phyloP scores from a whole-genome alignment of 2,888 invertebrate species.

The Nipponacmea schrenckii region DNA sequence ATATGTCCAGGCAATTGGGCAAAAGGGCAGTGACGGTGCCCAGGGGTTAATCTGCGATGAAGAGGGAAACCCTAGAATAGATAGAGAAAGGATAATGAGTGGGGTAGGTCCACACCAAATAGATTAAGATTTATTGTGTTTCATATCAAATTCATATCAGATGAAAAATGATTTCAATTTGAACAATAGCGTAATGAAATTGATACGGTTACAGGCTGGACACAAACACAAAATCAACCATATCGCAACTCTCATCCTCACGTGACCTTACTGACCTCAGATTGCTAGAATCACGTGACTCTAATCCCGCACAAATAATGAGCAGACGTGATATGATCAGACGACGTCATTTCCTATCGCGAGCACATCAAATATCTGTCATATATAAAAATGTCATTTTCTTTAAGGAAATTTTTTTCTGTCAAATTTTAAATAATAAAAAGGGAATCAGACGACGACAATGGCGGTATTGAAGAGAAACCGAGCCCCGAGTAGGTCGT shows the following conservation, averaged over 20 bases:
- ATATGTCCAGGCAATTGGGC: too few relatives aligned
- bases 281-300: not conserved
- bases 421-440: too few relatives aligned
- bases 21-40: too few relatives aligned
- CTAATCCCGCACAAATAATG: not conserved
- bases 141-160: not conserved
- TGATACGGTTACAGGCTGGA: not conserved
- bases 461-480: too few relatives aligned
- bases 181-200: not conserved
- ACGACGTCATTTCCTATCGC: too few relatives aligned
- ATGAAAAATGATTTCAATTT: not conserved
- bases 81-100: not conserved
- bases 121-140: conserved; percentile 1
- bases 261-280: not conserved
- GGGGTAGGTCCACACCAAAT: conserved; percentile 1
- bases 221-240: not conserved
- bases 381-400: too few relatives aligned
- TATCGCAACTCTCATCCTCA: conserved; percentile 2
- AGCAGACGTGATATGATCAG: too few relatives aligned
- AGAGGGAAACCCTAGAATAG: not conserved
- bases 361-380: too few relatives aligned
- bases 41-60: not conserved
- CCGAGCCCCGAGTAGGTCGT: too few relatives aligned
- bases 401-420: too few relatives aligned
- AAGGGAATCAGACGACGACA: too few relatives aligned